phyloP scores from a whole-genome alignment of 2,888 invertebrate species.

The Selenia dentaria region DNA sequence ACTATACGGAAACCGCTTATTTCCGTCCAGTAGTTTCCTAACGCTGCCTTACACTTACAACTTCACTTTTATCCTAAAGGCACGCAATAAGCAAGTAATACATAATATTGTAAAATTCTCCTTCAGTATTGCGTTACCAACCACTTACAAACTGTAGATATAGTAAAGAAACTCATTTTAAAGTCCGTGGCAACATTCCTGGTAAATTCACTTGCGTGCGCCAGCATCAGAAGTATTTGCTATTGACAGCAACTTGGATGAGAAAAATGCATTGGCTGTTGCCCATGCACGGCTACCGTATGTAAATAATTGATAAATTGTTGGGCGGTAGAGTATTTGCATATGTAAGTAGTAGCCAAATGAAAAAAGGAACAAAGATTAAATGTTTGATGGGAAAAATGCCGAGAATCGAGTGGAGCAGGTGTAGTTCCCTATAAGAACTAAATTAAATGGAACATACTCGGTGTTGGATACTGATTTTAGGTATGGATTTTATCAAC shows the following conservation, averaged over 20 bases:
- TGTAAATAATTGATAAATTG: constrained; percentile 21
- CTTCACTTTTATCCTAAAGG: constrained; percentile 16
- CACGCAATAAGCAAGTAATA: constrained; percentile 15
- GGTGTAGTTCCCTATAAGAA: too few relatives aligned
- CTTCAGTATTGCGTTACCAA: constrained; percentile 6
- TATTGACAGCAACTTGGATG: constrained; percentile 18
- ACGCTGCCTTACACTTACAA: constrained; percentile 5
- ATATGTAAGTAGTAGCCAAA: constrained; percentile 10
- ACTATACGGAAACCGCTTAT: constrained; percentile 22
- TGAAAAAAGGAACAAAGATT: background rate
- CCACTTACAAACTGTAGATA: too few relatives aligned
- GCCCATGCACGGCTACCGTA: constrained; percentile 12
- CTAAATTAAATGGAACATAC: too few relatives aligned
- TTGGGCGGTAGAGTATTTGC: constrained; percentile 12
- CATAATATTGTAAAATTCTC: constrained; percentile 24
- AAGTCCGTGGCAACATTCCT: constrained; percentile 36
- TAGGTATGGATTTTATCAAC: too few relatives aligned
- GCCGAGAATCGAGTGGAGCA: background rate
- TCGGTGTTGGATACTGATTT: too few relatives aligned
- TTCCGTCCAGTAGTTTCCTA: constrained; percentile 18
- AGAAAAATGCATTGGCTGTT: constrained; percentile 6
- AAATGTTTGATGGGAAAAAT: background rate
- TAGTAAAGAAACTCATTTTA: constrained; percentile 11
- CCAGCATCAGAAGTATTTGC: constrained; percentile 25
- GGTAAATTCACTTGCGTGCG: constrained; percentile 41